Evolutionary conservation across 2,113 vertebrate species (phyloP).

Genomic region (Anas platyrhynchos): DNA sequence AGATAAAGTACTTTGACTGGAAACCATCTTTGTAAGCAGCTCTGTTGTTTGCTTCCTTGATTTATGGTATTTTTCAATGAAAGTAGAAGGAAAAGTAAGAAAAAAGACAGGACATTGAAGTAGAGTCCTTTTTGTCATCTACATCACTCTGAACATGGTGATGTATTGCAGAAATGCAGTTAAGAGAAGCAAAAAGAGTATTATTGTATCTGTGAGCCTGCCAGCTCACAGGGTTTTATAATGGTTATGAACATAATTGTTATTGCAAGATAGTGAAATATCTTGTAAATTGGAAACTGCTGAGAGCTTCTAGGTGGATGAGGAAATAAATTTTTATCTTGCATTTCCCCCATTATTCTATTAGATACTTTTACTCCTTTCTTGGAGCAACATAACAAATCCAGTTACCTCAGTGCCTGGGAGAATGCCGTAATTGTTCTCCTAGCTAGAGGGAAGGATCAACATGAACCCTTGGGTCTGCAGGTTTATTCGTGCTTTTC

Average conservation of each 20-base stretch:
- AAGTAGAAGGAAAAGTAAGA: background rate
- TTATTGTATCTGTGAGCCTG: background rate
- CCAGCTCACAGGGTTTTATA: background rate
- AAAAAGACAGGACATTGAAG: background rate
- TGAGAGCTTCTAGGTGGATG: background rate
- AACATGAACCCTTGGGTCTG: background rate
- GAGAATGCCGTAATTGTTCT: background rate
- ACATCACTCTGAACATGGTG: background rate
- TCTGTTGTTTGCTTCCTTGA: background rate
- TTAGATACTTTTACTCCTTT: background rate
- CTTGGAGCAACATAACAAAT: background rate
- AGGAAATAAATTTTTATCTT: background rate
- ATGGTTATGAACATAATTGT: background rate
- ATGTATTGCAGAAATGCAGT: background rate
- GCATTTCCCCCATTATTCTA: background rate
- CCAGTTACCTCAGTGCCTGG: background rate
- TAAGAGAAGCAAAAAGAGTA: background rate
- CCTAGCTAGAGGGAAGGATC: background rate
- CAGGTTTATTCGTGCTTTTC: background rate
- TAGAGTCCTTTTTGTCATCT: background rate
- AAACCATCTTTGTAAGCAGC: background rate
- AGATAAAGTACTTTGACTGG: background rate
- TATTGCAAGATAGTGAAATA: background rate
- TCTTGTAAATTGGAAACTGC: background rate
- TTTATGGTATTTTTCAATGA: constrained; percentile 10